Conservation (phyloP, 2,113 vertebrate genomes). For the Clarias gariepinus region DNA sequence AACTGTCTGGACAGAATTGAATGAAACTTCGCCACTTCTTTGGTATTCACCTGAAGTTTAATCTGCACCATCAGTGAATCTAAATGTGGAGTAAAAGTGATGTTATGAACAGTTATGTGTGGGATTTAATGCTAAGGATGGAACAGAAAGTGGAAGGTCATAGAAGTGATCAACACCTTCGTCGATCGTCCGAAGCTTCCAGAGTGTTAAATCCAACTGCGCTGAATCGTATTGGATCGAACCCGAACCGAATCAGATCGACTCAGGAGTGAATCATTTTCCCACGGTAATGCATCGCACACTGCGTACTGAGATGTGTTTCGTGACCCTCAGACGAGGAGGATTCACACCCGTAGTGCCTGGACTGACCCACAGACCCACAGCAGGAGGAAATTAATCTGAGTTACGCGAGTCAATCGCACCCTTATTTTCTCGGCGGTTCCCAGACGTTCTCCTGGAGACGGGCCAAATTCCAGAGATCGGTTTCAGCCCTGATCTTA, state of each 20-base stretch:
- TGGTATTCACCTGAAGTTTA: no score
- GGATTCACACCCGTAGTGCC: background rate
- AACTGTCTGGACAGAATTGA: no score
- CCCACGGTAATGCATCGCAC: background rate
- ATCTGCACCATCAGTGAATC: no score
- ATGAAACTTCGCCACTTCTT: no score
- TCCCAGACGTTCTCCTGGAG: background rate
- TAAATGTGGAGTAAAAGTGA: no score
- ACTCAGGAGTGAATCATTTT: background rate
- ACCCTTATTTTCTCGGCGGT: background rate
- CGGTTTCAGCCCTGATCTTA: constrained; percentile 9
- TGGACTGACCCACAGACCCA: background rate
- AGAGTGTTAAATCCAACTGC: background rate
- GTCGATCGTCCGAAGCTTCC: no score
- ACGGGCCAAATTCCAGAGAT: background rate
- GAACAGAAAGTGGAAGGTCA: background rate
- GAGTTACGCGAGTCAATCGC: background rate
- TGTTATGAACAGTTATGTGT: no score
- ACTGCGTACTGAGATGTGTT: background rate
- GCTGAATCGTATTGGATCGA: background rate
- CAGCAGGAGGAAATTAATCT: background rate
- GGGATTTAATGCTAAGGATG: background rate
- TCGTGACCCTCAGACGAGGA: background rate
- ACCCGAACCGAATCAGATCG: background rate
- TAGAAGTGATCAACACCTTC: background rate